Evolutionary conservation across 1,140 invertebrate genomes (phyloP), one percentile per base, ranked within the genome.

Genomic region (Thaumatotibia leucotreta): DNA sequence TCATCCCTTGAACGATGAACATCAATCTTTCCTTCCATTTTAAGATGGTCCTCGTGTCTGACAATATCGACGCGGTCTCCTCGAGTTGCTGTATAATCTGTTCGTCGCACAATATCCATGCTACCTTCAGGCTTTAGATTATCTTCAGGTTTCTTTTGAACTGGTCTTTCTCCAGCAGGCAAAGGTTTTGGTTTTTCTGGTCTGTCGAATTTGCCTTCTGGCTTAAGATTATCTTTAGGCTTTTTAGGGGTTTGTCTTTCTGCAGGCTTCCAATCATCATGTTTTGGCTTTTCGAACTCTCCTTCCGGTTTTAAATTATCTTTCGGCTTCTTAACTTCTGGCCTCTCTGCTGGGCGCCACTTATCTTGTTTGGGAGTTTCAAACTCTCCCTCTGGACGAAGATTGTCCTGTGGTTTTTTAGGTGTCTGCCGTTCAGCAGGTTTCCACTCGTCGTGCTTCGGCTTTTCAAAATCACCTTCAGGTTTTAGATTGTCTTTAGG

Each of bases 301-400:
- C 94, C 93, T 86, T 95, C 94, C 3, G 93, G 92, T 69, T 83
- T 90, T 0, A 95, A 81, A 76, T 95, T 95, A 77, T 94, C 93
- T 69, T 81, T 66, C 0, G 91, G 92, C 72, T 89, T 92, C 31
- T 88, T 88, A 31, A 76, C 83, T 64, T 79, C 77, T 24, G 75
- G 84, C 35, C 87, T 68, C 69, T 92, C 91, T 66, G 86, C 87
- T 45, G 90, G 81, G 33, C 72, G 67, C 76, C 84, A 91, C 73
- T 84, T 70, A 2, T 83, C 78, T 62, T 79, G 84, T 74, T 91
- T 77, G 2, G 89, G 89, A 66, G 83, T 74, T 64, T 91, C 87
- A 69, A 95, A 94, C 10, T 94, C 92, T 9, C 93, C 93, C 79
- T 94, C 92, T 33, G 91, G 88, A 69, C 86, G 86, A 0, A 95